Evolutionary conservation across 2,888 invertebrate species (phyloP).

Genomic region (Epinotia ramella): DNA sequence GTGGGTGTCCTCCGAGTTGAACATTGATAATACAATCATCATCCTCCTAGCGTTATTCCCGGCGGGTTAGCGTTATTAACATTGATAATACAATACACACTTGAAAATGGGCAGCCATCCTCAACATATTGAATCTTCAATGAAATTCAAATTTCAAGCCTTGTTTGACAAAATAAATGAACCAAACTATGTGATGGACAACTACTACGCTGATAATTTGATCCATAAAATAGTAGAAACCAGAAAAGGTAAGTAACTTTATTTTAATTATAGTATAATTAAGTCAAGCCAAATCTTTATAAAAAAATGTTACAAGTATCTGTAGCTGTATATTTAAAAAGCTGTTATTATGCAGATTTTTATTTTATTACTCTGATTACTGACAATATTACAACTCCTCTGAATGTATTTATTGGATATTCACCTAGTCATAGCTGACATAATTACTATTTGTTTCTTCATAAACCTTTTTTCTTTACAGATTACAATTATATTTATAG

Average conservation of each 20-base stretch:
- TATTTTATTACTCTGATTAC: too few species aligned
- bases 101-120: constrained; percentile 24
- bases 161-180: constrained; percentile 85
- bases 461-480: constrained; percentile 50
- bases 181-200: constrained; percentile 86
- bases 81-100: background rate
- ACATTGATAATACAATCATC: constrained; percentile 3
- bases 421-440: background rate
- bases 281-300: too few species aligned
- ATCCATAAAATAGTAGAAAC: constrained; percentile 85
- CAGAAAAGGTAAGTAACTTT: constrained; percentile 75
- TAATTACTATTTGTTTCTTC: background rate
- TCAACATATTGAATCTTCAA: constrained; percentile 36
- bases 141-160: constrained; percentile 82
- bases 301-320: too few species aligned
- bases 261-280: background rate
- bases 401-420: background rate
- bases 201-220: constrained; percentile 87
- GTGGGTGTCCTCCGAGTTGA: background rate
- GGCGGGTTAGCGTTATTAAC: too few species aligned
- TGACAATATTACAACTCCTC: background rate
- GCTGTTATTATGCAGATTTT: too few species aligned
- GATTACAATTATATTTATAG: constrained; percentile 66
- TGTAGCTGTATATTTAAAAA: too few species aligned
- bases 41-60: too few species aligned